Conservation (phyloP, 1,140 invertebrate genomes). For the Pseudomyrmex pallidus region DNA sequence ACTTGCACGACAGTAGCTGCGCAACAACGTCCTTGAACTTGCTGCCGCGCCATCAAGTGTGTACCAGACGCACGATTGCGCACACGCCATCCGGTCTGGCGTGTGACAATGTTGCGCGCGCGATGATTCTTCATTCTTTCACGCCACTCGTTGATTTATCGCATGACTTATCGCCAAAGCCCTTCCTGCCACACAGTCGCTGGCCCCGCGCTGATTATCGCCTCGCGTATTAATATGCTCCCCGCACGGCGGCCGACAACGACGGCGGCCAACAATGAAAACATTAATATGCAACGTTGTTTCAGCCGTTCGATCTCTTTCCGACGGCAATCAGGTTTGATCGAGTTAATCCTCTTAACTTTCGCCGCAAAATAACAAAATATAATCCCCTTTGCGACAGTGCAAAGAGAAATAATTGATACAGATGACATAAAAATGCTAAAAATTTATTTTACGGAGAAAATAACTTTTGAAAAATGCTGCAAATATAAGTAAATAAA, state of each 20-base stretch:
- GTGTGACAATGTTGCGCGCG: constrained; percentile 35
- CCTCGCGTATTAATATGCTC: constrained; percentile 35
- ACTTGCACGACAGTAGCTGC: constrained; percentile 24
- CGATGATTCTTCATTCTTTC: constrained; percentile 40
- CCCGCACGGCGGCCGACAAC: too few relatives aligned
- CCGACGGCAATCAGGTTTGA: too few relatives aligned
- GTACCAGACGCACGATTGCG: background rate
- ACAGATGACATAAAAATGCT: too few relatives aligned
- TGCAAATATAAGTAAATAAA: background rate
- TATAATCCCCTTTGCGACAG: too few relatives aligned
- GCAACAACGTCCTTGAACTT: constrained; percentile 68
- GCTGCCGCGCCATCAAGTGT: background rate
- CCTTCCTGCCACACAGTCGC: constrained; percentile 18
- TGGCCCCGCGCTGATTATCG: constrained; percentile 45
- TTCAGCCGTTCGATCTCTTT: background rate
- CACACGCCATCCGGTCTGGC: constrained; percentile 63
- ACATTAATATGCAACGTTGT: background rate
- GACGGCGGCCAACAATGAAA: constrained; percentile 4
- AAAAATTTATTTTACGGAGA: too few relatives aligned
- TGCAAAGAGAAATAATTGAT: too few relatives aligned
- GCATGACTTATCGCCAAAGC: constrained; percentile 46
- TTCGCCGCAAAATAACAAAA: too few relatives aligned
- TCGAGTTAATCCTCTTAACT: too few relatives aligned
- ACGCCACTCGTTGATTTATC: constrained; percentile 32
- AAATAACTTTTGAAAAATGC: background rate